Percentiles rank a stretch among this genome's conserved stretches.
These are phyloP conservation scores for Leptothorax acervorum DNA, from an alignment of 2,888 invertebrate species.

Conservation along the genomic window DNA sequence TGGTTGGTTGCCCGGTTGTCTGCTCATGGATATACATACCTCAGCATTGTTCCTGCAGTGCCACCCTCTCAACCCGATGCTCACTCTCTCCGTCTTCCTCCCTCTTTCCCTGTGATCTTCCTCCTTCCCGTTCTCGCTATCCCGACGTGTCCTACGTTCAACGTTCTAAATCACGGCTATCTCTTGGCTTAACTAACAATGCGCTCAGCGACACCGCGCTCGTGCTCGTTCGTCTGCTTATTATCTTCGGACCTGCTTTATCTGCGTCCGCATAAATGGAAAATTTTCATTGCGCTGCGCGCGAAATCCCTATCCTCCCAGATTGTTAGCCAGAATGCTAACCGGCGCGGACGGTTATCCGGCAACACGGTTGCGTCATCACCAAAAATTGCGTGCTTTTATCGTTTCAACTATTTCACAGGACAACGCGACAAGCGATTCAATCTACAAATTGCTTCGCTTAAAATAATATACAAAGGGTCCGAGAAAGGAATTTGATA, in stretches of 20 bases:
- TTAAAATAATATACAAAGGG: background rate
- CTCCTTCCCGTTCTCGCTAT: conserved; percentile 38
- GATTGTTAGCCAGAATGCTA: conserved; percentile 36
- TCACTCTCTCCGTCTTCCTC: conserved; percentile 28
- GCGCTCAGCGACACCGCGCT: conserved; percentile 69
- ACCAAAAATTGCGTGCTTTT: conserved; percentile 17
- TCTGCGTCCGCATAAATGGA: conserved; percentile 53
- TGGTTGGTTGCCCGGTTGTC: conserved; percentile 66
- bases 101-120: background rate
- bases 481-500: background rate
- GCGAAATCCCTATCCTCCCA: background rate
- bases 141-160: conserved; percentile 63
- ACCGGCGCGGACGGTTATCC: conserved; percentile 57
- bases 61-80: conserved; percentile 41
- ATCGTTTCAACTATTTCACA: conserved; percentile 7
- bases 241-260: conserved; percentile 60
- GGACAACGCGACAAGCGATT: conserved; percentile 9
- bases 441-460: conserved; percentile 20
- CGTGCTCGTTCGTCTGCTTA: conserved; percentile 57
- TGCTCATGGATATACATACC: conserved; percentile 69
- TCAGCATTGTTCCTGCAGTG: conserved; percentile 72
- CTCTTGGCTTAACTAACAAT: conserved; percentile 82
- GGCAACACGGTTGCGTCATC: conserved; percentile 6
- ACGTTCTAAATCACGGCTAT: conserved; percentile 82
- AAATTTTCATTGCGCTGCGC: conserved; percentile 49